These are phyloP conservation scores for Noctua fimbriata DNA, from an alignment of 2,888 invertebrate species.

Conservation along the genomic window DNA sequence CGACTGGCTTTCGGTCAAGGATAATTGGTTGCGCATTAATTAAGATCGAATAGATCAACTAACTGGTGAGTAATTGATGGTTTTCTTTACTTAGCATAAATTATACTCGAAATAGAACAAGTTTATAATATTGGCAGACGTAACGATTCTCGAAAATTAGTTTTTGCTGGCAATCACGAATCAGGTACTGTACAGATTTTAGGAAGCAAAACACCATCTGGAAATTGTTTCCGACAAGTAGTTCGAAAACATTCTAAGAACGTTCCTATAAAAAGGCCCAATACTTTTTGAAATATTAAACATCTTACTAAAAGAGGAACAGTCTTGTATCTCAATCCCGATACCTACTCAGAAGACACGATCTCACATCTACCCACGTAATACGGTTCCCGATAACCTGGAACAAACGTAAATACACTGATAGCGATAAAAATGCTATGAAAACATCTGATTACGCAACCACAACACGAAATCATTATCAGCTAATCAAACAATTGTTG, in stretches of 20 bases:
- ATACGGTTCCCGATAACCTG: conserved; percentile 75
- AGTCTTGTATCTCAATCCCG: conserved; percentile 22
- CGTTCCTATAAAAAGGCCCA: conserved; percentile 12
- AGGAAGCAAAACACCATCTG: conserved; percentile 38
- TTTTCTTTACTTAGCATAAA: conserved; percentile 42
- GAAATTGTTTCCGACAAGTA: conserved; percentile 24
- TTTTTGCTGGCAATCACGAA: conserved; percentile 29
- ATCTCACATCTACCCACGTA: conserved; percentile 60
- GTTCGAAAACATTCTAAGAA: conserved; percentile 16
- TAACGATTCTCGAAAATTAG: conserved; percentile 12
- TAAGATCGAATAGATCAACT: conserved; percentile 50
- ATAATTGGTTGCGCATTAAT: conserved; percentile 68
- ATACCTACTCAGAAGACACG: conserved; percentile 40
- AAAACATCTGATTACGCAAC: conserved; percentile 69
- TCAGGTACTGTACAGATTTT: conserved; percentile 4
- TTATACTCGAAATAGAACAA: conserved; percentile 24
- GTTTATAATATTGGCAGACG: conserved; percentile 3
- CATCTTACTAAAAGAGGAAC: conserved; percentile 21
- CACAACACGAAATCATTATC: conserved; percentile 52
- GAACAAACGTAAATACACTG: conserved; percentile 70
- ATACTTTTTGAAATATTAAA: conserved; percentile 6
- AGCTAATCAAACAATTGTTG: conserved; percentile 43
- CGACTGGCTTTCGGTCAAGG: conserved; percentile 78
- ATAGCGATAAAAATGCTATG: conserved; percentile 66
- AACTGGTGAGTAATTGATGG: conserved; percentile 35